Evolutionary conservation across 2,113 vertebrate species (phyloP).

Genomic region (Aleadryas rufinucha): DNA sequence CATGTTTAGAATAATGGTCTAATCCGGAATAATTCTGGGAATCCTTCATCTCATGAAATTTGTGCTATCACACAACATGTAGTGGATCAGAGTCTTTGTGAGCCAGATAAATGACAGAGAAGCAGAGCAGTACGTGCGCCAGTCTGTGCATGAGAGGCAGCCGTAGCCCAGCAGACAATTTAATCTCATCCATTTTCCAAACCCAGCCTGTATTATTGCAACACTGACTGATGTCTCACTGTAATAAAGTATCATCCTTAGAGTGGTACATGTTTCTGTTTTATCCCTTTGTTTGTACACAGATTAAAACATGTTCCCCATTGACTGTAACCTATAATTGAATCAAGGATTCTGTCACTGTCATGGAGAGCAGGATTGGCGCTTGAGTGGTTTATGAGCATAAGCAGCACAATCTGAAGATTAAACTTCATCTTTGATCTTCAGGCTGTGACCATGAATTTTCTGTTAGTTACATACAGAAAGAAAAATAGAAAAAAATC

Average conservation of each 20-base stretch:
- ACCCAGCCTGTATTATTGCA: background rate
- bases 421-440: constrained; percentile 52
- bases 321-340: constrained; percentile 49
- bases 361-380: background rate
- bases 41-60: background rate
- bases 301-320: constrained; percentile 59
- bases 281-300: constrained; percentile 66
- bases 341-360: constrained; percentile 19
- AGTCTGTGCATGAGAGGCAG: background rate
- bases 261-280: constrained; percentile 44
- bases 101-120: background rate
- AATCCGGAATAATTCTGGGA: background rate
- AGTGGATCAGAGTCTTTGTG: background rate
- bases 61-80: background rate
- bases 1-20: constrained; percentile 3
- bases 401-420: constrained; percentile 29
- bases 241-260: constrained; percentile 48
- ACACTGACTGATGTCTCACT: background rate
- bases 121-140: background rate
- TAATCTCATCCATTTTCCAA: background rate
- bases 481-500: constrained; percentile 1
- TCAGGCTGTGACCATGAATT: background rate
- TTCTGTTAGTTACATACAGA: constrained; percentile 10
- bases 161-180: background rate
- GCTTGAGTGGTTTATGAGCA: constrained; percentile 21